These are phyloP conservation scores for Cossypha caffra DNA, from an alignment of 2,797 vertebrate genomes.

Conservation along the genomic window DNA sequence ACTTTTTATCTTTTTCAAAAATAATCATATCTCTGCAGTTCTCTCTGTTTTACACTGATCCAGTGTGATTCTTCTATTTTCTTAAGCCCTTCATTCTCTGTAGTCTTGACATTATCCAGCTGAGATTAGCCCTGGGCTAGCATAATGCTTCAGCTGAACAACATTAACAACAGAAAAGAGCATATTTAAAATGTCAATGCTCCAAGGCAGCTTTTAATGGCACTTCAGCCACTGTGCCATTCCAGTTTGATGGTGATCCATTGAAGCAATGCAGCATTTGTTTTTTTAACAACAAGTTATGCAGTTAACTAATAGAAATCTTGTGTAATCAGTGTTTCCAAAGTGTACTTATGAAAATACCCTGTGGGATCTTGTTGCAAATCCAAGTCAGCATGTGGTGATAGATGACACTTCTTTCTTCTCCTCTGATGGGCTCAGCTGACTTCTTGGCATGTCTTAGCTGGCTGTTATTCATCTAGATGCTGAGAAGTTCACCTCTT, in stretches of 20 bases:
- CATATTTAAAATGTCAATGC: not conserved
- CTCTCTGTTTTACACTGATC: not conserved
- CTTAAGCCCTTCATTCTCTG: not conserved
- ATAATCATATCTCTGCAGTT: not conserved
- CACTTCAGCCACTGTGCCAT: not conserved
- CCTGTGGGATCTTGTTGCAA: not conserved
- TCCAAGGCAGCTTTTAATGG: constrained; percentile 10
- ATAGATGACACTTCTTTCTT: not conserved
- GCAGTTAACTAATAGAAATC: constrained; percentile 5
- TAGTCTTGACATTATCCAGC: not conserved
- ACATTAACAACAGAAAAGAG: not conserved
- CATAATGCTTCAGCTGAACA: not conserved
- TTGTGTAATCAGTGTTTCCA: constrained; percentile 27
- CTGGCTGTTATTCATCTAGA: not conserved
- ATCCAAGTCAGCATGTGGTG: not conserved
- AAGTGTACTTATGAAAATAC: constrained; percentile 39
- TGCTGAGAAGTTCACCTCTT: not conserved
- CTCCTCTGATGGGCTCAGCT: not conserved
- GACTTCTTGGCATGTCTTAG: not conserved
- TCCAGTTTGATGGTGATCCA: not conserved
- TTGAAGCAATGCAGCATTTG: not conserved
- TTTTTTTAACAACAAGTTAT: not conserved
- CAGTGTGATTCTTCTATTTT: not conserved
- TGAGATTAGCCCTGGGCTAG: not conserved
- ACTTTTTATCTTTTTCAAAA: not conserved